Percentiles rank a stretch among this genome's conserved stretches.
phyloP scores from a whole-genome alignment of 2,797 vertebrate species.

The Eulemur mongoz region DNA sequence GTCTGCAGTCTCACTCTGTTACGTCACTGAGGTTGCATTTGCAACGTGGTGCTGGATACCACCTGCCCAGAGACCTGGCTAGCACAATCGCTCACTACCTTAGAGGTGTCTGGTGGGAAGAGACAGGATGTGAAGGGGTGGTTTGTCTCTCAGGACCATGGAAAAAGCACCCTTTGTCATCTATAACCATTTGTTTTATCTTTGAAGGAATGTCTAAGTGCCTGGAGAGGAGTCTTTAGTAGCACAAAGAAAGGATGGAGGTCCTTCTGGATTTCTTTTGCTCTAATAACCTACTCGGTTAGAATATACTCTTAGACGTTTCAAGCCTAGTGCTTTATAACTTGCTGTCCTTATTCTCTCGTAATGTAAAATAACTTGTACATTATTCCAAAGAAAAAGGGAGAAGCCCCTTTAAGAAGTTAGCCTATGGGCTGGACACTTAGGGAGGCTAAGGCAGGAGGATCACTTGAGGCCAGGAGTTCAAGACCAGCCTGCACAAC shows the following conservation, averaged over 20 bases:
- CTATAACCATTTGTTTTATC: neutral
- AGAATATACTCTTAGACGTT: neutral
- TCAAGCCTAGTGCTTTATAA: neutral
- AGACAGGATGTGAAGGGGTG: neutral
- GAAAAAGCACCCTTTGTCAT: neutral
- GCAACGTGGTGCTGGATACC: neutral
- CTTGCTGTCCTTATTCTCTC: neutral
- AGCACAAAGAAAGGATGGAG: neutral
- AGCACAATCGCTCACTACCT: neutral
- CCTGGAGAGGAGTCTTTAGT: neutral
- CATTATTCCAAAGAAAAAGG: neutral
- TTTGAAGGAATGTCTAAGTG: neutral
- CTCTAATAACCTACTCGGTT: neutral
- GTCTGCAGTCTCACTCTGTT: neutral
- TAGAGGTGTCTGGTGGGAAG: neutral
- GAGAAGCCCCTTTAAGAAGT: neutral
- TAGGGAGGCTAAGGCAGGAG: neutral
- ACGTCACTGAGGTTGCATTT: neutral
- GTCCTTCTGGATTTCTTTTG: neutral
- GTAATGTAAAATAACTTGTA: neutral
- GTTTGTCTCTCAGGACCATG: neutral
- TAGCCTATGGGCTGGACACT: neutral
- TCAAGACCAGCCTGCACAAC: neutral
- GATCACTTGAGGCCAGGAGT: neutral
- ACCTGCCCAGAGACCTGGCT: neutral